Conservation (phyloP, 1,140 invertebrate genomes). For the Drosophila varians region DNA sequence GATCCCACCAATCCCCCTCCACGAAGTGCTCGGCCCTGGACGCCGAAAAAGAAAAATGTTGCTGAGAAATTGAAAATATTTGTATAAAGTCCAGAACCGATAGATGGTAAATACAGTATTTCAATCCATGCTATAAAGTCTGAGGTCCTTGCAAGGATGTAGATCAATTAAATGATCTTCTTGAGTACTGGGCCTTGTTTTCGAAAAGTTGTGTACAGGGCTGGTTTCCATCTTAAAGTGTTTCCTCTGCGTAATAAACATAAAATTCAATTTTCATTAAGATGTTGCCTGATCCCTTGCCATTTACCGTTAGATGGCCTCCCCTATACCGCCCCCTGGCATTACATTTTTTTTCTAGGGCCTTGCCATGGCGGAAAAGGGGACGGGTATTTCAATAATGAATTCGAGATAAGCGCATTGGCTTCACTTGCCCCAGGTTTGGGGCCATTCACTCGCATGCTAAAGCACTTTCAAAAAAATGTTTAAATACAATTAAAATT, state of each 20-base stretch:
- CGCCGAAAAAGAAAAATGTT: slow-evolving; percentile 9
- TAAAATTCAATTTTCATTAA: slow-evolving; percentile 81
- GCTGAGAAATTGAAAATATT: not conserved
- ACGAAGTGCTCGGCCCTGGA: slow-evolving; percentile 16
- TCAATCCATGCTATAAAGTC: no score
- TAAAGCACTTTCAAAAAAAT: not conserved
- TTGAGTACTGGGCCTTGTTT: slow-evolving; percentile 15
- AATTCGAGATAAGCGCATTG: slow-evolving; percentile 74
- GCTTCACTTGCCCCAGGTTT: slow-evolving; percentile 50
- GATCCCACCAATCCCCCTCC: slow-evolving; percentile 23
- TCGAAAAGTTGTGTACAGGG: slow-evolving; percentile 63
- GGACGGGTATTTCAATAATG: slow-evolving; percentile 77
- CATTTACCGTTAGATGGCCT: slow-evolving; percentile 63
- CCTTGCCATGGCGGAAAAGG: slow-evolving; percentile 11
- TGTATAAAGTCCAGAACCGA: no score
- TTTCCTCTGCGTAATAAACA: slow-evolving; percentile 71
- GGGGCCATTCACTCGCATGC: slow-evolving; percentile 58
- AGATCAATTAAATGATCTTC: not conserved
- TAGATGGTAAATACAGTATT: no score
- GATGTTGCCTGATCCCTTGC: slow-evolving; percentile 73
- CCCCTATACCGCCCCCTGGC: not conserved
- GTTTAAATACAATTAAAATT: not conserved
- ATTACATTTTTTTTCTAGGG: slow-evolving; percentile 26
- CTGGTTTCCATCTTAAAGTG: slow-evolving; percentile 46
- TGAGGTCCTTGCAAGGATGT: no score